phyloP scores from a whole-genome alignment of 1,140 invertebrate genomes.

The Palaemon carinicauda region DNA sequence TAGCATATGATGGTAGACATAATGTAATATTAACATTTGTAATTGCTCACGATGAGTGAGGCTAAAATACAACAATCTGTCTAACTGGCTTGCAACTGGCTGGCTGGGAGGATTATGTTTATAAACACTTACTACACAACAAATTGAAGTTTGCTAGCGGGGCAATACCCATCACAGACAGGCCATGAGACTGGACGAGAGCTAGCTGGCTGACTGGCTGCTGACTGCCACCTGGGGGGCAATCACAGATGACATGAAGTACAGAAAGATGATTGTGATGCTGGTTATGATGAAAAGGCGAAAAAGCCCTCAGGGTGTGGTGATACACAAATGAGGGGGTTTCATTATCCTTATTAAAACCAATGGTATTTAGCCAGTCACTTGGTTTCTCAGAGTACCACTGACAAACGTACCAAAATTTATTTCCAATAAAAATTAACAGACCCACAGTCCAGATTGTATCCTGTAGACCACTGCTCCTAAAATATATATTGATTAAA shows the following conservation, averaged over 20 bases:
- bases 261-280: slow-evolving; percentile 38
- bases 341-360: too few relatives aligned
- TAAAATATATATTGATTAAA: too few relatives aligned
- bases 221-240: neutral
- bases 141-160: slow-evolving; percentile 40
- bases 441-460: too few relatives aligned
- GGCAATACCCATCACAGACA: slow-evolving; percentile 48
- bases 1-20: slow-evolving; percentile 41
- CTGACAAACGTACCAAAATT: too few relatives aligned
- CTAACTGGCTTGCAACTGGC: slow-evolving; percentile 48
- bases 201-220: slow-evolving; percentile 49
- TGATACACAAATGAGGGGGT: neutral
- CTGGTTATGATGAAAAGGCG: slow-evolving; percentile 34
- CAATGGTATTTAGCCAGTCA: too few relatives aligned
- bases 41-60: slow-evolving; percentile 9
- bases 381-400: too few relatives aligned
- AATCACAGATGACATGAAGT: slow-evolving; percentile 38
- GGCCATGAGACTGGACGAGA: slow-evolving; percentile 53
- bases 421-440: too few relatives aligned
- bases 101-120: slow-evolving; percentile 46
- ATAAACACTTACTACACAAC: slow-evolving; percentile 38
- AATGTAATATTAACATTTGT: neutral
- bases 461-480: too few relatives aligned
- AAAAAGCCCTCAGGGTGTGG: slow-evolving; percentile 41
- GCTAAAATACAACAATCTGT: slow-evolving; percentile 42